phyloP scores from a whole-genome alignment of 2,113 vertebrate species.

The Stictonetta naevosa region DNA sequence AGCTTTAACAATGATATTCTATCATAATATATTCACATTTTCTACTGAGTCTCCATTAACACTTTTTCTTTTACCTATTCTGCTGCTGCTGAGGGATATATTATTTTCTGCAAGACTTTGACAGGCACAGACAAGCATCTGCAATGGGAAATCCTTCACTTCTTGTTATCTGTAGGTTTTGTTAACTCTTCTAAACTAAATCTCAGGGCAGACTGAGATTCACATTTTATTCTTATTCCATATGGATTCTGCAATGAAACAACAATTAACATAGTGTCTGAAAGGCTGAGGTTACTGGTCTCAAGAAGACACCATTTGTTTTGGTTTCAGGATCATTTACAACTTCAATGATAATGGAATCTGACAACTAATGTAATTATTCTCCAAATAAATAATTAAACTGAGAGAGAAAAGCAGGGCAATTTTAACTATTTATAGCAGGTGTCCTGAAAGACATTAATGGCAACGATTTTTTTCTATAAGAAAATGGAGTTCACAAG shows the following conservation, averaged over 20 bases:
- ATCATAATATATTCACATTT: background rate
- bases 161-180: background rate
- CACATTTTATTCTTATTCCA: background rate
- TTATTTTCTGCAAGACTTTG: conserved; percentile 20
- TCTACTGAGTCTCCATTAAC: background rate
- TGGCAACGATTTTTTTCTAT: background rate
- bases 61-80: background rate
- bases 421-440: conserved; percentile 50
- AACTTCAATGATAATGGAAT: background rate
- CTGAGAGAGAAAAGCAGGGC: background rate
- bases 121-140: background rate
- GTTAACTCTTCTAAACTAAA: background rate
- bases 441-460: background rate
- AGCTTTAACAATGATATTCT: background rate
- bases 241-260: background rate
- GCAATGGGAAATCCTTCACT: background rate
- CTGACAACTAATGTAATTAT: conserved; percentile 42
- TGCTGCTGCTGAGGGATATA: background rate
- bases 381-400: conserved; percentile 56
- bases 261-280: background rate
- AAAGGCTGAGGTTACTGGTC: background rate
- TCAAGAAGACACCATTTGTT: background rate
- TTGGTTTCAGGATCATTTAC: conserved; percentile 8
- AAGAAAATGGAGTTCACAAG: background rate
- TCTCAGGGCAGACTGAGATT: background rate